Evolutionary conservation across 2,797 vertebrate species (phyloP).

Genomic region (Lepilemur ruficaudatus): DNA sequence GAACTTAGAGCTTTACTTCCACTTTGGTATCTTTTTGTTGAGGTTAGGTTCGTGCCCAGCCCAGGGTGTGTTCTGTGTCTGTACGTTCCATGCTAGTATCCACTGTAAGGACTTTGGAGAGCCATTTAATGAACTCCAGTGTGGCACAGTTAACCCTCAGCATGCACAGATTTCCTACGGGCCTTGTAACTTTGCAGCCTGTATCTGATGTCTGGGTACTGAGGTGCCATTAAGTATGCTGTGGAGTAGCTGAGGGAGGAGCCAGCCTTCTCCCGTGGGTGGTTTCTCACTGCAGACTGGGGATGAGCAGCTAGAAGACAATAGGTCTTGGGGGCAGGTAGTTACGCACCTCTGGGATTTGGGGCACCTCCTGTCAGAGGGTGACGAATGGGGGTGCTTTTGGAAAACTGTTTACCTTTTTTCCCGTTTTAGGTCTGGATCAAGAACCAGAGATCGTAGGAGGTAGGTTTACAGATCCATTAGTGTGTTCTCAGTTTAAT

Average conservation of each 20-base stretch:
- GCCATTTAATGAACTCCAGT: background rate
- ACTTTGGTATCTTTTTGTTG: background rate
- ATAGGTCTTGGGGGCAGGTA: background rate
- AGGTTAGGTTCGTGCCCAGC: background rate
- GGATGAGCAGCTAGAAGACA: background rate
- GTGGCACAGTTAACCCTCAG: background rate
- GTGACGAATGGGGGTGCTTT: background rate
- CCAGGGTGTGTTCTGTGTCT: background rate
- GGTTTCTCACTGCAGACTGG: no score
- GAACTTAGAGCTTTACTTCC: background rate
- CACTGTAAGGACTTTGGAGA: background rate
- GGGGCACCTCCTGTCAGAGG: background rate
- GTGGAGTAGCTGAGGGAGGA: background rate
- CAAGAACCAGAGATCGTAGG: constrained; percentile 92
- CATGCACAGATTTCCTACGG: no score
- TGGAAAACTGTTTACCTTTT: background rate
- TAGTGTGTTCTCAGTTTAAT: background rate
- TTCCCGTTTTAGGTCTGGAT: constrained; percentile 89
- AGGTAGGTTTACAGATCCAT: constrained; percentile 84
- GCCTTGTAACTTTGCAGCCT: background rate
- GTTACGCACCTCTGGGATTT: background rate
- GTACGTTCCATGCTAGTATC: no score
- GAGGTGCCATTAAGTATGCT: background rate
- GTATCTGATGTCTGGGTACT: background rate
- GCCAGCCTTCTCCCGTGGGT: fast-evolving